These are phyloP conservation scores for Stegostoma tigrinum DNA, from an alignment of 2,113 vertebrate species.

Conservation along the genomic window DNA sequence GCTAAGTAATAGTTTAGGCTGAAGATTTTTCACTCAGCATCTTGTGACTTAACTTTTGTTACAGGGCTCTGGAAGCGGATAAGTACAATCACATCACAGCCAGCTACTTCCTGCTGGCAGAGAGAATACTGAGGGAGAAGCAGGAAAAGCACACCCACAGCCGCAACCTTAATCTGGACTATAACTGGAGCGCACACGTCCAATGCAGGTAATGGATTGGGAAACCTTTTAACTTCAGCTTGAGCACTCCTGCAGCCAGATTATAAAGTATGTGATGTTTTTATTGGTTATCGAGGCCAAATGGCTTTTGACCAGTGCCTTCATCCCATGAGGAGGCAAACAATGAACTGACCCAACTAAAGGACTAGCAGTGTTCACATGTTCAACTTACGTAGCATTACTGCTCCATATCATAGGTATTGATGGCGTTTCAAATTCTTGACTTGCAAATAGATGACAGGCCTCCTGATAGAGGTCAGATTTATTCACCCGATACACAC, in stretches of 20 bases:
- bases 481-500: neutral
- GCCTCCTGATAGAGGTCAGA: neutral
- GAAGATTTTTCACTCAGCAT: neutral
- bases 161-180: slow-evolving; percentile 41
- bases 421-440: neutral
- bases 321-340: neutral
- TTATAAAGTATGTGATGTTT: rapidly evolving
- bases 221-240: neutral
- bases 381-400: neutral
- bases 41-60: neutral
- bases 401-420: neutral
- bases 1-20: neutral
- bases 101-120: slow-evolving; percentile 63
- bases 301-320: neutral
- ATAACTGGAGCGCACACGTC: slow-evolving; percentile 48
- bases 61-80: slow-evolving; percentile 60
- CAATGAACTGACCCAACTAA: neutral
- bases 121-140: slow-evolving; percentile 62
- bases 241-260: slow-evolving; percentile 1
- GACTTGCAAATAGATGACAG: neutral
- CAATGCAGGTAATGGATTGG: slow-evolving; percentile 46
- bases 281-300: neutral
- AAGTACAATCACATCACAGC: slow-evolving; percentile 67
- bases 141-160: slow-evolving; percentile 51
- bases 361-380: neutral